Evolutionary conservation across 2,797 vertebrate genomes (phyloP), one percentile per base, ranked within the genome.

Genomic region (Brachyrhaphis roseni): DNA sequence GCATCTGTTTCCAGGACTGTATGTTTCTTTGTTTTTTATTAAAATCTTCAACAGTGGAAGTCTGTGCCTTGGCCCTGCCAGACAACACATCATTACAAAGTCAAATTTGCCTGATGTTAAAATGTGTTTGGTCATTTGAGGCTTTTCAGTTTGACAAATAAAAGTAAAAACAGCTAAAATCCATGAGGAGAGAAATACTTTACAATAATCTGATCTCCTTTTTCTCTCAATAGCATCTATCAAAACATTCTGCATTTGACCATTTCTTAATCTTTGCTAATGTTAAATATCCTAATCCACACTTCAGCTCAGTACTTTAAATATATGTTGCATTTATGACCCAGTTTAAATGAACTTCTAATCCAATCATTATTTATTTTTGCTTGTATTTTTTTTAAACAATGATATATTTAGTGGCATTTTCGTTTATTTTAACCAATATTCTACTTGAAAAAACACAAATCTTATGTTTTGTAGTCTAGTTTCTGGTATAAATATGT

Each of bases 361-460:
- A 34, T 39, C 47, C 68, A 70, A 6, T 75, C 59, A 47, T 36
- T 80, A 47, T 74, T 59, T 51, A 51, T 51, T 23, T 51, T 8
- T 23, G 23, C 20, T 51, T 8, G 49, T 23, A 51, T 51, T 51
- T 51, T 20, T 51, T 51, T 51, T 3, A 46, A 46, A 16, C 20
- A 23, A 51, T 23, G 7, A 51, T 51, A 51, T 51, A 8, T 23
- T 51, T 51, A 8, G 49, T 23, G 49, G 18, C 20, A 51, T 51
- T 51, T 51, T 51, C 1, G 23, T 51, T 51, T 51, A 51, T 23
- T 51, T 51, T 23, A 51, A 23, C 49, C 49, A 51, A 23, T 51
- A 51, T 51, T 51, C 20, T 8, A 23, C 49, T 51, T 51, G 49
- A 23, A 51, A 51, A 51, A 51, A 23, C 49, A 51, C 49, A 51